Evolutionary conservation across 2,888 invertebrate species (phyloP).

Genomic region (Drosophila meridiana): DNA sequence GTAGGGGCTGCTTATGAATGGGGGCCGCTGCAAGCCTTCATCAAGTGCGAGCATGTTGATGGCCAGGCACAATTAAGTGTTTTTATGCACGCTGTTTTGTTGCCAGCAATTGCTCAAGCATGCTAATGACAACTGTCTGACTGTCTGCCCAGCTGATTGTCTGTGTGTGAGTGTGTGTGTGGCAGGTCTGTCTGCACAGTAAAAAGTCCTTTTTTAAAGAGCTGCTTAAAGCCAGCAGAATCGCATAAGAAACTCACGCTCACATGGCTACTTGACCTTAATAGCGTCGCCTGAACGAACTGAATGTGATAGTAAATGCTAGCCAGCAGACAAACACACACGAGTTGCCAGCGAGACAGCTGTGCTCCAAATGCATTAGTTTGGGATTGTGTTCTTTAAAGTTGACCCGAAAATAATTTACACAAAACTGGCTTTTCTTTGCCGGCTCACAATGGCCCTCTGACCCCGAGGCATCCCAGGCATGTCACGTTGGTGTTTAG

Average conservation of each 20-base stretch:
- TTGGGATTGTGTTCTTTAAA: conserved; percentile 36
- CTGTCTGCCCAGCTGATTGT: background rate
- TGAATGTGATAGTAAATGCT: conserved; percentile 39
- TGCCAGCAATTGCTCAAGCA: conserved; percentile 68
- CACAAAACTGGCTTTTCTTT: conserved; percentile 20
- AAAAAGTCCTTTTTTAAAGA: conserved; percentile 32
- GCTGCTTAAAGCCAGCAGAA: conserved; percentile 13
- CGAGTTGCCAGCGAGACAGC: conserved; percentile 15
- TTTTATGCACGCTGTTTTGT: conserved; percentile 74
- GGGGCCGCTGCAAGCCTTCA: conserved; percentile 39
- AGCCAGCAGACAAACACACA: background rate
- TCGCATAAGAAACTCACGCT: conserved; percentile 5
- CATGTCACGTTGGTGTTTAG: conserved; percentile 20
- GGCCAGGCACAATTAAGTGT: conserved; percentile 76
- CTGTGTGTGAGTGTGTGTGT: background rate
- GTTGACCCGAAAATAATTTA: conserved; percentile 12
- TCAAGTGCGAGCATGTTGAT: conserved; percentile 68
- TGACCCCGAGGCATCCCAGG: conserved; percentile 22
- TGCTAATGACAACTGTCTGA: conserved; percentile 65
- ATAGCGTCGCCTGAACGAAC: conserved; percentile 39
- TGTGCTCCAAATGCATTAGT: conserved; percentile 17
- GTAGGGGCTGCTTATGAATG: background rate
- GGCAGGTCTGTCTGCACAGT: background rate
- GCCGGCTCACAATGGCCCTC: conserved; percentile 12
- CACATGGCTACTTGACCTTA: conserved; percentile 46